Evolutionary conservation across 2,113 vertebrate species (phyloP), one percentile per base, ranked within the genome.

Genomic region (Pantherophis guttatus): DNA sequence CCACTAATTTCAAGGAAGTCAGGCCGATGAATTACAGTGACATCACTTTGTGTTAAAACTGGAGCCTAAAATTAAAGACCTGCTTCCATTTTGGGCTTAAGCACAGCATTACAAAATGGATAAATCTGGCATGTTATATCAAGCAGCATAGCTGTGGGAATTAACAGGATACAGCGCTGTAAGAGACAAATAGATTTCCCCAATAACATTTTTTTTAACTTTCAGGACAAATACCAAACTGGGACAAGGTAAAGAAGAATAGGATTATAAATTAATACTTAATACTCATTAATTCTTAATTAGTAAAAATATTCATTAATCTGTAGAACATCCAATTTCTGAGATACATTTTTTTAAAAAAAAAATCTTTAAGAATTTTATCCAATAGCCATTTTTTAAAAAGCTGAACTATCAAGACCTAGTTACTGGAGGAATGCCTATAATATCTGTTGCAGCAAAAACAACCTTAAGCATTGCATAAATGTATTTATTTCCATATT

Each of bases 11-110:
- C 91, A 89, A 95, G 48, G n/a, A 39, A 93, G 44, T 52, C 50
- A 75, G 0, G 0, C 12, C 24, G 1, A 86, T 91, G 58, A 95
- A 57, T 9, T 81, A 48, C 39, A 54, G 4, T 5, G 75, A 90
- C 93, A 93, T 53, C 94, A 23, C 52, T 93, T 0, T 39, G 93
- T 96, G 91, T 75, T 75, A 1, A 57, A 24, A 57, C 11, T 70
- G 8, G 2, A 0, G 55, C 54, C 92, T 85, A 81, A 55, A 54
- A 50, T 4, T 86, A 92, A 92, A 92, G 86, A 33, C 70, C 44
- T 87, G 10, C 48, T 1, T 88, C 86, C 0, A 75, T n/a, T 89
- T 58, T 90, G 58, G 29, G 8, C 86, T 19, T 91, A 65, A 90
- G 75, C 4, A 90, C 55, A 94, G 48, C 15, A 91, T 3, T n/a